Conservation (phyloP, 2,113 vertebrate species). For the Leucosticte australis region DNA sequence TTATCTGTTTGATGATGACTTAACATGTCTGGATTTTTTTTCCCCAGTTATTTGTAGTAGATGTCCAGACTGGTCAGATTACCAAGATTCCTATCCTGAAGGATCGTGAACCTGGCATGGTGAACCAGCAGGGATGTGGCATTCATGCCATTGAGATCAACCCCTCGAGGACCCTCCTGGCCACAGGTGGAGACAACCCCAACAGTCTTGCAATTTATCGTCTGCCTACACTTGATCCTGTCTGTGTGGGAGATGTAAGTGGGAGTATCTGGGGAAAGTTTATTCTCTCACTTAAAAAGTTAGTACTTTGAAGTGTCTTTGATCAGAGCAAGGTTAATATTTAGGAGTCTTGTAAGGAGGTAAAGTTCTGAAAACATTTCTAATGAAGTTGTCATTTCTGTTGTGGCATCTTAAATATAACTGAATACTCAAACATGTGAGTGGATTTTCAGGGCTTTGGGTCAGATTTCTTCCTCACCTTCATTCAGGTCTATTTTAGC, state of each 20-base stretch:
- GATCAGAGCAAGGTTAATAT: not conserved
- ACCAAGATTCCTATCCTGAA: slow-evolving; percentile 97
- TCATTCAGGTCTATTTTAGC: not conserved
- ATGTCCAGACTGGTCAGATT: slow-evolving; percentile 92
- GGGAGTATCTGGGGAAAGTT: not conserved
- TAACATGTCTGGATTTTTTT: not conserved
- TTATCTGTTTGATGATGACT: not conserved
- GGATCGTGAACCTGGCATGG: slow-evolving; percentile 82
- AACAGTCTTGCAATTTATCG: slow-evolving; percentile 97
- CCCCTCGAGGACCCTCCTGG: slow-evolving; percentile 89
- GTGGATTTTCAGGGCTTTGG: not conserved
- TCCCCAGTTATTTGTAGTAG: slow-evolving; percentile 91
- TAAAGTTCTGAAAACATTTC: not conserved
- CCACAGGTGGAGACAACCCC: slow-evolving; percentile 97
- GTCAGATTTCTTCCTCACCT: not conserved
- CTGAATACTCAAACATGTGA: not conserved
- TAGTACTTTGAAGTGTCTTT: not conserved
- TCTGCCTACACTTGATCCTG: slow-evolving; percentile 93
- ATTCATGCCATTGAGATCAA: slow-evolving; percentile 98
- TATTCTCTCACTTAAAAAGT: not conserved
- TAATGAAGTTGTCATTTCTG: not conserved
- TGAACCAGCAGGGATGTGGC: slow-evolving; percentile 92
- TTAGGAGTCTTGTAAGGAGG: not conserved
- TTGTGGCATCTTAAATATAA: not conserved
- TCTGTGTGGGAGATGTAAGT: slow-evolving; percentile 98